phyloP scores from a whole-genome alignment of 2,113 vertebrate genomes.

The Scortum barcoo region DNA sequence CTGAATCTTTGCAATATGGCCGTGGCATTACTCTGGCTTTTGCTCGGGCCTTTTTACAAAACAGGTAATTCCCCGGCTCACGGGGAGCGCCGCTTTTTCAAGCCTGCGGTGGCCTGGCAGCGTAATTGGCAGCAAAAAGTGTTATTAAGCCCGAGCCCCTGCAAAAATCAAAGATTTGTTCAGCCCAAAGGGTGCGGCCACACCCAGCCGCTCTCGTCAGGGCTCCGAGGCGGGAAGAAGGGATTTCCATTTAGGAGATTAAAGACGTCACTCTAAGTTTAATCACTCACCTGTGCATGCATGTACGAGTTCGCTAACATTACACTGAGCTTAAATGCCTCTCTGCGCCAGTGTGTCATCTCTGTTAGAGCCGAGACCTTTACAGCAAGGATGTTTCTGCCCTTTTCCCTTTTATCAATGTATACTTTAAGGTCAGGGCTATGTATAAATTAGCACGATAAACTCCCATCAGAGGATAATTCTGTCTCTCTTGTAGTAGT shows the following conservation, averaged over 20 bases:
- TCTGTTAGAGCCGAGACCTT: not conserved
- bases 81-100: conserved; percentile 14
- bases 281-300: conserved; percentile 39
- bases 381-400: not conserved
- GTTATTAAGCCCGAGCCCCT: conserved; percentile 41
- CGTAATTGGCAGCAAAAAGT: conserved; percentile 51
- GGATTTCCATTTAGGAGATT: conserved; percentile 61
- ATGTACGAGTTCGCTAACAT: conserved; percentile 8
- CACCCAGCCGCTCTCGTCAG: not conserved
- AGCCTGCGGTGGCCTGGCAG: conserved; percentile 18
- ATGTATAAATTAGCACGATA: not conserved
- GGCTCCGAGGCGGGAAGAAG: conserved; percentile 36
- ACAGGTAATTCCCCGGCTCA: conserved; percentile 41
- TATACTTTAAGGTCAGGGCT: not conserved
- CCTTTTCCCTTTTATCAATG: not conserved
- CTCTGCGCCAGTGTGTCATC: not conserved
- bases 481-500: not conserved
- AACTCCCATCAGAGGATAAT: not conserved
- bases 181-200: conserved; percentile 25
- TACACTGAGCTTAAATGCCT: not conserved
- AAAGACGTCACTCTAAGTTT: conserved; percentile 65
- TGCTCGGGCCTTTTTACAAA: conserved; percentile 29
- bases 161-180: conserved; percentile 63
- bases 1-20: conserved; percentile 16
- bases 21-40: conserved; percentile 31